These are phyloP conservation scores for Thysanoteuthis rhombus DNA, from an alignment of 2,888 invertebrate genomes.

Conservation along the genomic window DNA sequence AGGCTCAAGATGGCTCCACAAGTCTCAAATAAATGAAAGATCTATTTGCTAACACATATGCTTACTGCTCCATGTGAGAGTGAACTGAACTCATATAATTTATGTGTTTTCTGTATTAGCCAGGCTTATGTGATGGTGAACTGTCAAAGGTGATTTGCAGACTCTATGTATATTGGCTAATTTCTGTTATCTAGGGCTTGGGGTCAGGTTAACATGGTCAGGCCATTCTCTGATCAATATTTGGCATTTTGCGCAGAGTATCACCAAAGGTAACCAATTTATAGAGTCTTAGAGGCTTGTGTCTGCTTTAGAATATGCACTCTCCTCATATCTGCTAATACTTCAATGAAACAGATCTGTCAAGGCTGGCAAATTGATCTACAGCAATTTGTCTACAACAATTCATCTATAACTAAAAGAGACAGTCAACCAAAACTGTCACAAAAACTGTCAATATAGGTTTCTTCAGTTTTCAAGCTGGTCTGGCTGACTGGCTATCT, in stretches of 20 bases:
- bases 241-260: too few species aligned
- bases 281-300: neutral
- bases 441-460: too few species aligned
- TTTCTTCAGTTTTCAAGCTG: too few species aligned
- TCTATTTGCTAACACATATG: neutral
- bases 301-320: neutral
- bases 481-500: too few species aligned
- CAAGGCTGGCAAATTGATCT: too few species aligned
- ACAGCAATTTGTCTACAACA: too few species aligned
- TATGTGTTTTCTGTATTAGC: neutral
- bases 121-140: neutral
- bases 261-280: neutral
- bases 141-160: neutral
- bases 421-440: too few species aligned
- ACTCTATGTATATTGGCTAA: neutral
- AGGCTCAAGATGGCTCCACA: neutral
- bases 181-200: neutral
- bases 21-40: constrained; percentile 12
- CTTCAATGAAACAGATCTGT: neutral
- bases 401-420: too few species aligned
- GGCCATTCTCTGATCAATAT: neutral
- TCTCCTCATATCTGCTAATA: neutral
- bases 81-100: neutral
- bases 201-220: neutral
- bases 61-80: neutral